Evolutionary conservation across 2,797 vertebrate species (phyloP).

Genomic region (Trichosurus vulpecula): DNA sequence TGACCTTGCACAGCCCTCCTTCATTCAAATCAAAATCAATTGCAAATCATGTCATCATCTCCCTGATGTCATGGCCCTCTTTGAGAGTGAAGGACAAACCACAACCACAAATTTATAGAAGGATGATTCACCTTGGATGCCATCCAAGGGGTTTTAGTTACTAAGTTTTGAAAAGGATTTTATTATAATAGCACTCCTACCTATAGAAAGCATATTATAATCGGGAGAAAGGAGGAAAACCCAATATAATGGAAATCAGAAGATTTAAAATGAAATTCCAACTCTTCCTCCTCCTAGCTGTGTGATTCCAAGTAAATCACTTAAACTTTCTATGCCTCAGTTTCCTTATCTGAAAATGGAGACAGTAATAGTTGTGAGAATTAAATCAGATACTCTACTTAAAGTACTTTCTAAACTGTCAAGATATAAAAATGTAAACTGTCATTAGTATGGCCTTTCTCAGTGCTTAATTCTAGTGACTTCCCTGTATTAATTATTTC

Average conservation of each 20-base stretch:
- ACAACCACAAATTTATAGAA: not conserved
- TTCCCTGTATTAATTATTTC: not conserved
- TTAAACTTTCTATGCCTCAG: not conserved
- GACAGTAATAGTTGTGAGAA: not conserved
- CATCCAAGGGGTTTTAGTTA: not conserved
- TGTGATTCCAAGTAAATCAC: not conserved
- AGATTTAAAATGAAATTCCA: not conserved
- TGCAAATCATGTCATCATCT: too few relatives aligned
- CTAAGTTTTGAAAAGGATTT: not conserved
- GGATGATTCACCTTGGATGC: not conserved
- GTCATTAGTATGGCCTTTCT: not conserved
- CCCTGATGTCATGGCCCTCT: too few relatives aligned
- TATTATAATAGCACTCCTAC: not conserved
- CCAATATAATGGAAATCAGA: not conserved
- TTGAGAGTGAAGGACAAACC: too few relatives aligned
- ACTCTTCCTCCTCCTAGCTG: not conserved
- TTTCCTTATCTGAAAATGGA: not conserved
- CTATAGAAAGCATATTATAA: not conserved
- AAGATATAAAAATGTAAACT: not conserved
- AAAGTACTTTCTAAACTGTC: not conserved
- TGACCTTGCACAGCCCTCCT: too few relatives aligned
- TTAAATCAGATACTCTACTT: not conserved
- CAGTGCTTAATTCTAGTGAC: not conserved
- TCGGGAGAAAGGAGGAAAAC: not conserved
- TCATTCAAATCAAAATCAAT: too few relatives aligned